Evolutionary conservation across 2,113 vertebrate genomes (phyloP).

Genomic region (Nycticorax nycticorax): DNA sequence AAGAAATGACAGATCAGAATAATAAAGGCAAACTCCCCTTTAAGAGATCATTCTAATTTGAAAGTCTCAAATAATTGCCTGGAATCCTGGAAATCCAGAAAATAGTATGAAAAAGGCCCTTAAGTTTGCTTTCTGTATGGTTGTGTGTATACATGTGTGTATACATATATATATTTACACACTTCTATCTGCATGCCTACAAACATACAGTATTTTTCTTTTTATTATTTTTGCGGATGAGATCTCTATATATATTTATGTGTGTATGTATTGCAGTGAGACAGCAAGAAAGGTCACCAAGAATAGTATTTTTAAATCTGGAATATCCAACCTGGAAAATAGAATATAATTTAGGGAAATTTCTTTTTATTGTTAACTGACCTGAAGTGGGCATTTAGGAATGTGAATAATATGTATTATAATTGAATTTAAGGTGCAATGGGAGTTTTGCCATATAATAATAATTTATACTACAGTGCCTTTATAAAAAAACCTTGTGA

Average conservation of each 20-base stretch:
- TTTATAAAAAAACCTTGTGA: background rate
- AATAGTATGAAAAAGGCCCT: background rate
- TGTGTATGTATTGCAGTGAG: background rate
- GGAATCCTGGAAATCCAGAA: constrained; percentile 41
- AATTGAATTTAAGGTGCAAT: background rate
- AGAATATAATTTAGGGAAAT: background rate
- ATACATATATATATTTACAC: background rate
- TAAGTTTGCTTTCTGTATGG: background rate
- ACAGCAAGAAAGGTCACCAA: background rate
- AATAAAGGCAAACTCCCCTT: constrained; percentile 52
- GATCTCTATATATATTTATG: background rate
- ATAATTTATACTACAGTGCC: background rate
- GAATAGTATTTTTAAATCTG: background rate
- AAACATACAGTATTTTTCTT: background rate
- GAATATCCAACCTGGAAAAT: background rate
- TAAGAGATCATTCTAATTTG: constrained; percentile 43
- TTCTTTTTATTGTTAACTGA: background rate
- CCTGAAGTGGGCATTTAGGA: background rate
- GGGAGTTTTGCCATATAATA: background rate
- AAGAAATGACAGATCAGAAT: constrained; percentile 59
- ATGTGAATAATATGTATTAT: rapidly evolving
- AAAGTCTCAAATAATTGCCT: constrained; percentile 27
- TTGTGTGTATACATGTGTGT: background rate
- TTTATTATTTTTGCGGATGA: background rate
- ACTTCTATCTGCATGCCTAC: background rate